Conservation (phyloP, 2,797 vertebrate species). For the Cirrhinus mrigala region DNA sequence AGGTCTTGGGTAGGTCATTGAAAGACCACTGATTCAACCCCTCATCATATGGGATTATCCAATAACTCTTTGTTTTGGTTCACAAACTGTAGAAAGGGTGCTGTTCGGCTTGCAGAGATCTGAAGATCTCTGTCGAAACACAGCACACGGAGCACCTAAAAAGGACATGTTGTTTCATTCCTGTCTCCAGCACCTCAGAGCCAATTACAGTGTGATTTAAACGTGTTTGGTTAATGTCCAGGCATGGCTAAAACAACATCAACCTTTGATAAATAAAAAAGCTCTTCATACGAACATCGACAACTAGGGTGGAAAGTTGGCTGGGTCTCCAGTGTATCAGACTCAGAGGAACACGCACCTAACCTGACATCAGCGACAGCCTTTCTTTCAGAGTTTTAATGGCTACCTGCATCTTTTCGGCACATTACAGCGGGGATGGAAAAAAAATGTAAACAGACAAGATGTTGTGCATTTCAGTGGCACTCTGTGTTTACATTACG, state of each 20-base stretch:
- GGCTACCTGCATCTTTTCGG: slow-evolving; percentile 21
- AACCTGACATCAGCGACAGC: slow-evolving; percentile 54
- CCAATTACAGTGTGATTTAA: slow-evolving; percentile 50
- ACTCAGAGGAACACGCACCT: background rate
- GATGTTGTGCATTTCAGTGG: slow-evolving; percentile 26
- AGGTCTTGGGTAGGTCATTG: background rate
- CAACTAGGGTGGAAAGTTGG: background rate
- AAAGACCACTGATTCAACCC: background rate
- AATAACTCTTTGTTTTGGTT: slow-evolving; percentile 20
- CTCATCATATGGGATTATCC: slow-evolving; percentile 27
- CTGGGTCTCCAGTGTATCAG: background rate
- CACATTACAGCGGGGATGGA: slow-evolving; percentile 16
- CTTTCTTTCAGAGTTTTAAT: slow-evolving; percentile 50
- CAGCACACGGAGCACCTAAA: slow-evolving; percentile 67
- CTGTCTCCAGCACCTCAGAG: slow-evolving; percentile 40
- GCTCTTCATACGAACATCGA: slow-evolving; percentile 22
- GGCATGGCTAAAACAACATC: slow-evolving; percentile 49
- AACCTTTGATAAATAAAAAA: slow-evolving; percentile 51
- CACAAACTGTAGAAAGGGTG: slow-evolving; percentile 57
- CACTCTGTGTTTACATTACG: slow-evolving; percentile 42
- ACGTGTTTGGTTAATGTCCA: slow-evolving; percentile 47
- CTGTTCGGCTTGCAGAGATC: slow-evolving; percentile 57
- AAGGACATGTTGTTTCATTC: slow-evolving; percentile 68
- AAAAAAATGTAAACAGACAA: slow-evolving; percentile 60
- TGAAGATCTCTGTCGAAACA: slow-evolving; percentile 52